Conservation (phyloP, 2,888 invertebrate species). For the Coelopa pilipes region DNA sequence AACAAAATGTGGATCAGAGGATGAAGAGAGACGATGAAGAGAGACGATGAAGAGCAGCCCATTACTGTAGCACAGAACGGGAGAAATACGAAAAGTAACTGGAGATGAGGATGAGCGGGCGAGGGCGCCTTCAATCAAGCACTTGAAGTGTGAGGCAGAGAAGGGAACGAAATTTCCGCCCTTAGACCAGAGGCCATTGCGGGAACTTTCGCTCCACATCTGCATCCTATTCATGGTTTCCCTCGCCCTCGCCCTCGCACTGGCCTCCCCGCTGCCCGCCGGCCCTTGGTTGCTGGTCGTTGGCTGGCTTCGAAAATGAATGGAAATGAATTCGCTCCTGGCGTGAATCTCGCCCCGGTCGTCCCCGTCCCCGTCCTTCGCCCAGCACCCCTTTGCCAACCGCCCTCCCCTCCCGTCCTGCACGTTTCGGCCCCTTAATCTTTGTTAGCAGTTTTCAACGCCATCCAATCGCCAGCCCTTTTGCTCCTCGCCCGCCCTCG, state of each 20-base stretch:
- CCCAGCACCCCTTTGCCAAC: not conserved
- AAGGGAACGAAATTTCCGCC: too few relatives aligned
- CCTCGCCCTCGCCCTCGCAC: too few relatives aligned
- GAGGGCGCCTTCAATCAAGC: too few relatives aligned
- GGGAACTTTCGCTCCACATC: too few relatives aligned
- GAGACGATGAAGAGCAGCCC: not conserved
- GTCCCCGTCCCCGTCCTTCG: not conserved
- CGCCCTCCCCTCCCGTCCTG: not conserved
- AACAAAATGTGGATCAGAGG: not conserved
- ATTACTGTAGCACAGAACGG: not conserved
- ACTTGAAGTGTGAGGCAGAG: too few relatives aligned
- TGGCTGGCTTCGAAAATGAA: slow-evolving; percentile 17
- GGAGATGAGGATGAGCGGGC: slow-evolving; percentile 9
- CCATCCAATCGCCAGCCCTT: not conserved
- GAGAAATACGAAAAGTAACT: slow-evolving; percentile 5
- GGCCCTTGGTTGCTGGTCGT: not conserved
- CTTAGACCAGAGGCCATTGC: too few relatives aligned
- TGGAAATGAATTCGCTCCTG: slow-evolving; percentile 42
- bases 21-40: not conserved
- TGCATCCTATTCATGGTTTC: too few relatives aligned
- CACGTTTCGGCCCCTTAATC: not conserved
- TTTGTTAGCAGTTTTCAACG: not conserved
- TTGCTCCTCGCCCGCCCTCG: not conserved
- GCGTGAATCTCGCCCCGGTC: slow-evolving; percentile 31
- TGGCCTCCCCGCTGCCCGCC: too few relatives aligned